Evolutionary conservation across 2,888 invertebrate species (phyloP).

Genomic region (Cryptus viduatorius): DNA sequence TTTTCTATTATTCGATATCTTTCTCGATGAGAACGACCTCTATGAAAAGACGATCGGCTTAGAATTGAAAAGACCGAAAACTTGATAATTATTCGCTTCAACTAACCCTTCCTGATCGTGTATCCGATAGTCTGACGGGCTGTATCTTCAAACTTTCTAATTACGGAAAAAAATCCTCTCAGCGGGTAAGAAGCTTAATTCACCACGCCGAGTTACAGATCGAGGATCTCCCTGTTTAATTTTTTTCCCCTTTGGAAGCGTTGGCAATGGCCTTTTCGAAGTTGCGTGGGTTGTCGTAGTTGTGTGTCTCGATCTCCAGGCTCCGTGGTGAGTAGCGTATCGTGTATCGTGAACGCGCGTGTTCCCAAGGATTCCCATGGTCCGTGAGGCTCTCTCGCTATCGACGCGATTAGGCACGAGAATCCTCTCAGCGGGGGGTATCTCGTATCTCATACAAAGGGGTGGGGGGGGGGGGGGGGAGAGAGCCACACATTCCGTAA

Average conservation of each 20-base stretch:
- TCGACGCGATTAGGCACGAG: slow-evolving; percentile 79
- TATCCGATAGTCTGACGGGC: background rate
- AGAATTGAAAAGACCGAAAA: background rate
- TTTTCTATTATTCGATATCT: background rate
- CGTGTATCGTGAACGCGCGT: slow-evolving; percentile 70
- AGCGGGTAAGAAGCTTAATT: slow-evolving; percentile 61
- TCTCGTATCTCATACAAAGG: slow-evolving; percentile 72
- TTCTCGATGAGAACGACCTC: background rate
- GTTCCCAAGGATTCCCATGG: slow-evolving; percentile 75
- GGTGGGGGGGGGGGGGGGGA: slow-evolving; percentile 13
- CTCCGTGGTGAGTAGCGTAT: slow-evolving; percentile 54
- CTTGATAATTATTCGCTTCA: background rate
- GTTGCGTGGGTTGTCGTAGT: slow-evolving; percentile 58
- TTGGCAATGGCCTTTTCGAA: slow-evolving; percentile 55
- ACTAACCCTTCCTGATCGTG: slow-evolving; percentile 2
- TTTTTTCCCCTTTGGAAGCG: slow-evolving; percentile 43
- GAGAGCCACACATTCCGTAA: slow-evolving; percentile 73
- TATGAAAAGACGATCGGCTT: background rate
- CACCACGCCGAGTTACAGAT: slow-evolving; percentile 40
- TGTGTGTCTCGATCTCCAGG: slow-evolving; percentile 40
- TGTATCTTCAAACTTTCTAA: slow-evolving; percentile 16
- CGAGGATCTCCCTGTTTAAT: slow-evolving; percentile 53
- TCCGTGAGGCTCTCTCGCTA: slow-evolving; percentile 66
- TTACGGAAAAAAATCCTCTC: slow-evolving; percentile 36
- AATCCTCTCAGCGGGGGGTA: slow-evolving; percentile 79